Evolutionary conservation across 2,888 invertebrate species (phyloP).

Genomic region (Parochlus steinenii): DNA sequence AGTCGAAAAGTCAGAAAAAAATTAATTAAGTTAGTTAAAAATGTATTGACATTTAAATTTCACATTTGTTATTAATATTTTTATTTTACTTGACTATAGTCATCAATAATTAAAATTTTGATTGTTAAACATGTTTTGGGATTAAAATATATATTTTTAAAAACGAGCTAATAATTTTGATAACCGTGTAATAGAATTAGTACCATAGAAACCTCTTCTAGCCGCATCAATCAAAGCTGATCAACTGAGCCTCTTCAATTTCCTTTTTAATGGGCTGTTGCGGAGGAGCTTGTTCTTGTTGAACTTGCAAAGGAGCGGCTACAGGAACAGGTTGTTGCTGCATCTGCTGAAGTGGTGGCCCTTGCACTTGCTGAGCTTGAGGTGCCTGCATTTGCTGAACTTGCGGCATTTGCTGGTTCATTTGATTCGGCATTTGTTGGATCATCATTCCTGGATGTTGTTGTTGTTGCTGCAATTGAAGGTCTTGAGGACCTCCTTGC

Average conservation of each 20-base stretch:
- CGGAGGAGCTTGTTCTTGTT: conserved; percentile 16
- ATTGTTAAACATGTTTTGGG: no score
- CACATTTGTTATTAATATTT: no score
- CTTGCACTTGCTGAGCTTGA: conserved; percentile 17
- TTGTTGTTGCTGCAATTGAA: conserved; percentile 19
- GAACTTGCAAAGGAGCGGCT: conserved; percentile 16
- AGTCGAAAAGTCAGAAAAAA: no score
- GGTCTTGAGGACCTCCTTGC: conserved; percentile 14
- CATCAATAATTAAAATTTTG: no score
- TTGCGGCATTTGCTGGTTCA: conserved; percentile 22
- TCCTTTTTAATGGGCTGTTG: conserved; percentile 22
- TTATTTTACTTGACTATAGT: no score
- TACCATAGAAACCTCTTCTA: no score
- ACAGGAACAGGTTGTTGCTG: conserved; percentile 20
- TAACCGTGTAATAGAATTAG: no score
- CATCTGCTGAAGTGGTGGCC: conserved; percentile 14
- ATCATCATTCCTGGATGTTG: conserved; percentile 25
- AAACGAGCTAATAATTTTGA: no score
- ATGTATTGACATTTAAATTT: no score
- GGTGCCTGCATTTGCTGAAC: conserved; percentile 21
- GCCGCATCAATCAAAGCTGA: conserved; percentile 71
- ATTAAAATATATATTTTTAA: no score
- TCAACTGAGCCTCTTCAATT: conserved; percentile 57
- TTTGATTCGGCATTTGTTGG: conserved; percentile 16
- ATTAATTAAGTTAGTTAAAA: no score